phyloP scores from a whole-genome alignment of 2,113 vertebrate species.

The Peucedramus taeniatus region DNA sequence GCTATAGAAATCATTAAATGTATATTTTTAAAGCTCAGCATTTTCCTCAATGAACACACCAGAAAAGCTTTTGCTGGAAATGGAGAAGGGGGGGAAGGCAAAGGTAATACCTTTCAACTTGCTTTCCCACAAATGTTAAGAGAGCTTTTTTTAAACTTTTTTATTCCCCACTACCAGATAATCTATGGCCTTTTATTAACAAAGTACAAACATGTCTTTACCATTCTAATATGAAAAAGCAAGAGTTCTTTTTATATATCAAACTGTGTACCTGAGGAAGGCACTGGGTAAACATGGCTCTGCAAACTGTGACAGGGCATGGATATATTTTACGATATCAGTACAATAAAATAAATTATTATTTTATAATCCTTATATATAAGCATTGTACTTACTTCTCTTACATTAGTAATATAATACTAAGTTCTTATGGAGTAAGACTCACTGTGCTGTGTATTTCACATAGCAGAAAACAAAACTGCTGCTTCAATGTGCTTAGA shows the following conservation, averaged over 20 bases:
- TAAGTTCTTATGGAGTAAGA: neutral
- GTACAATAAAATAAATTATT: neutral
- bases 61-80: neutral
- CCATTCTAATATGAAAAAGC: neutral
- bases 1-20: neutral
- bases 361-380: neutral
- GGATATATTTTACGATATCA: neutral
- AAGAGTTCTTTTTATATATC: neutral
- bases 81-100: rapidly evolving
- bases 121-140: neutral
- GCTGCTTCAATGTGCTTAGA: neutral
- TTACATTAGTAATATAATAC: neutral
- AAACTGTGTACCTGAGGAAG: neutral
- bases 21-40: neutral
- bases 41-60: neutral
- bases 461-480: neutral
- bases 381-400: neutral
- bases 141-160: neutral
- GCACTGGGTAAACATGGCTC: neutral
- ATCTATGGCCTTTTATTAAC: neutral
- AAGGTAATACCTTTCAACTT: neutral
- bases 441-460: neutral
- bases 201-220: neutral
- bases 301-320: neutral
- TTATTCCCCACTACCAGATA: neutral